Evolutionary conservation across 2,888 invertebrate genomes (phyloP).

Genomic region (Agriopis leucophaearia): DNA sequence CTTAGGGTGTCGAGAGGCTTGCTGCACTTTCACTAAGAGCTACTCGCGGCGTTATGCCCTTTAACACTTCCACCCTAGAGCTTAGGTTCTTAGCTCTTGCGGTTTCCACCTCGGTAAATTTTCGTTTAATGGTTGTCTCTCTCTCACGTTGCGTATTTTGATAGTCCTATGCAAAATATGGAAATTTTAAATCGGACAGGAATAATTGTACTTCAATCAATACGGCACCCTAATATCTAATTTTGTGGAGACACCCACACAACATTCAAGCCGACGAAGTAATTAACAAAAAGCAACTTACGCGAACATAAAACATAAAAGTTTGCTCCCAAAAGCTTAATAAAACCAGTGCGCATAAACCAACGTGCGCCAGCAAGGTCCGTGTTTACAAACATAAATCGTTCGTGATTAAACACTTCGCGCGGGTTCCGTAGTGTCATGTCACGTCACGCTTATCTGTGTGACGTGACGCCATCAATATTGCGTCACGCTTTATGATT

Average conservation of each 20-base stretch:
- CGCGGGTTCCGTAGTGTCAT: constrained; percentile 38
- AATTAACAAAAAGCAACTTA: constrained; percentile 10
- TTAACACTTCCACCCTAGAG: too few species aligned
- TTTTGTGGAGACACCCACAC: background rate
- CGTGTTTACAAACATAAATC: constrained; percentile 48
- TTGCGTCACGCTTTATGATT: constrained; percentile 42
- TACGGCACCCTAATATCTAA: too few species aligned
- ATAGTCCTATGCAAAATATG: too few species aligned
- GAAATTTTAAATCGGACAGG: too few species aligned
- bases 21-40: too few species aligned
- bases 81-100: too few species aligned
- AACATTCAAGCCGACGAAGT: constrained; percentile 4
- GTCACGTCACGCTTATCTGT: constrained; percentile 45
- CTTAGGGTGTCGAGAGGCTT: too few species aligned
- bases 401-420: constrained; percentile 44
- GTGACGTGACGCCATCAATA: constrained; percentile 45
- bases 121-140: too few species aligned
- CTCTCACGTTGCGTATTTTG: too few species aligned
- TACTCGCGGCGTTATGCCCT: too few species aligned
- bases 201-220: too few species aligned
- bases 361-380: constrained; percentile 22
- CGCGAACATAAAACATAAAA: constrained; percentile 13
- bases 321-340: constrained; percentile 30
- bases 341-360: constrained; percentile 37
- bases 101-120: too few species aligned